Percentiles rank a stretch among this genome's conserved stretches.
Conservation (phyloP, 2,113 vertebrate species). For the Hiodon tergisus region DNA sequence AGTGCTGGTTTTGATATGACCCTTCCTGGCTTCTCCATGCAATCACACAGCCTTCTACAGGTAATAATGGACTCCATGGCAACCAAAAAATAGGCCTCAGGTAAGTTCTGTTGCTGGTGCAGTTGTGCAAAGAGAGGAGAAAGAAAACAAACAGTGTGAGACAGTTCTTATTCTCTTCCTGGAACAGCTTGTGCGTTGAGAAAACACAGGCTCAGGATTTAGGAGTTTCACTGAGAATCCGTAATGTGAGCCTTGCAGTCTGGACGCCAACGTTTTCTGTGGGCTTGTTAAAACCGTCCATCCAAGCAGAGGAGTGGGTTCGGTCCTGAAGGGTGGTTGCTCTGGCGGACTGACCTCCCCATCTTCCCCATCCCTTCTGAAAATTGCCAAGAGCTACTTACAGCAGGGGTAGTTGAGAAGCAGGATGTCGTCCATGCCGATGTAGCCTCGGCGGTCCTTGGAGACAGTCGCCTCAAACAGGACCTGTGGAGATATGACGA, state of each 20-base stretch:
- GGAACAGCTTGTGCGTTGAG: background rate
- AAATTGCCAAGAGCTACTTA: constrained; percentile 65
- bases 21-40: constrained; percentile 2
- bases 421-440: constrained; percentile 91
- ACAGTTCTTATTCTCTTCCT: background rate
- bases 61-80: constrained; percentile 17
- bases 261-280: too few relatives aligned
- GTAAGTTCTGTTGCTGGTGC: background rate
- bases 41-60: background rate
- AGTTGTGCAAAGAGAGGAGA: background rate
- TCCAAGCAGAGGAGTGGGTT: background rate
- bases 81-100: constrained; percentile 3
- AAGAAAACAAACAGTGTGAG: background rate
- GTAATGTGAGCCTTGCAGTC: too few relatives aligned
- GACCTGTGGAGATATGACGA: constrained; percentile 62
- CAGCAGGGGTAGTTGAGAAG: constrained; percentile 93
- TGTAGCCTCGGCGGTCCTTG: constrained; percentile 76
- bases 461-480: constrained; percentile 89
- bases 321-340: background rate
- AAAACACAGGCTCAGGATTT: too few relatives aligned
- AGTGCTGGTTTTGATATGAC: constrained; percentile 7
- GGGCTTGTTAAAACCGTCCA: too few relatives aligned
- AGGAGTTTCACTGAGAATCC: too few relatives aligned
- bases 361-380: background rate
- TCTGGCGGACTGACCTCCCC: background rate